Evolutionary conservation across 2,113 vertebrate species (phyloP).

Genomic region (Kobus ellipsiprymnus): DNA sequence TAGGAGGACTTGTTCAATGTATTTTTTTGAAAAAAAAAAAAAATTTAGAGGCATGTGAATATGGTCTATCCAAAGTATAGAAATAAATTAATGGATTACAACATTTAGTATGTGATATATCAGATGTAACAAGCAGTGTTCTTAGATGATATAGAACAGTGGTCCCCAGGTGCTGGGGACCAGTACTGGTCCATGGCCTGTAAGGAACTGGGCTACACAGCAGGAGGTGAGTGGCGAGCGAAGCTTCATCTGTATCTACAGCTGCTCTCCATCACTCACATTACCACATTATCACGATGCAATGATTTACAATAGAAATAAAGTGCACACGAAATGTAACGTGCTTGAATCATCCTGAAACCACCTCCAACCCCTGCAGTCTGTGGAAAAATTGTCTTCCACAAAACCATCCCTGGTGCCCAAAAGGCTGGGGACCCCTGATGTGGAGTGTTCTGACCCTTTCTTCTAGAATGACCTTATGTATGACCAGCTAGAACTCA

Average conservation of each 20-base stretch:
- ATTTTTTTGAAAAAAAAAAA: neutral
- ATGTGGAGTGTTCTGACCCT: neutral
- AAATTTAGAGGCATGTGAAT: neutral
- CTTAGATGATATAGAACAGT: neutral
- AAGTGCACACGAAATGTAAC: neutral
- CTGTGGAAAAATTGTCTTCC: neutral
- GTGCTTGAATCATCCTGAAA: neutral
- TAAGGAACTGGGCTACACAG: neutral
- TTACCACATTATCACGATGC: neutral
- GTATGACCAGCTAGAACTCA: neutral
- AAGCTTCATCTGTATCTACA: neutral
- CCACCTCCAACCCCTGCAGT: neutral
- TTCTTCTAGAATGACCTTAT: neutral
- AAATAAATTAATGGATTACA: neutral
- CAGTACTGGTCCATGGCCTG: accelerated
- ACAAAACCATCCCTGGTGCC: neutral
- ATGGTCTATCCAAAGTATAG: neutral
- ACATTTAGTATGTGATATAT: neutral
- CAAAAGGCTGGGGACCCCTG: neutral
- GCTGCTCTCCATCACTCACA: accelerated
- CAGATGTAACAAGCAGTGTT: neutral
- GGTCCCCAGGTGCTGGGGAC: neutral
- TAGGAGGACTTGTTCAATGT: neutral
- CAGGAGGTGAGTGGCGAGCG: accelerated
- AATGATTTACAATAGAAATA: neutral